Conservation (phyloP, 2,888 invertebrate species). For the Drosophila siamana region DNA sequence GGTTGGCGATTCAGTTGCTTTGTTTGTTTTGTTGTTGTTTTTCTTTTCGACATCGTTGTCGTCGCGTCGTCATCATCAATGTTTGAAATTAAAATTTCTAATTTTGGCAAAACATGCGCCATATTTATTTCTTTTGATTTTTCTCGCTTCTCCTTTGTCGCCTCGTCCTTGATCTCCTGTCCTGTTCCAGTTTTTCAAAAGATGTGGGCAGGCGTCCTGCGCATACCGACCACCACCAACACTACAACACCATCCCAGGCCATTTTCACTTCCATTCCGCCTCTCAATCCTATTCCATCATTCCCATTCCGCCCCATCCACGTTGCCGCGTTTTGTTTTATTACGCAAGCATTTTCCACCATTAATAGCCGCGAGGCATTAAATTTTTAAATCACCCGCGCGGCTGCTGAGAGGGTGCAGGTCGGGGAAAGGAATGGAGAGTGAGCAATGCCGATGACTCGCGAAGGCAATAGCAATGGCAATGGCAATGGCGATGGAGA, state of each 20-base stretch:
- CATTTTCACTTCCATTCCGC: background rate
- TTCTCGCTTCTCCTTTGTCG: conserved; percentile 55
- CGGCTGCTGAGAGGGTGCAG: background rate
- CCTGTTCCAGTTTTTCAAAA: conserved; percentile 34
- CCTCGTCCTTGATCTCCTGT: conserved; percentile 18
- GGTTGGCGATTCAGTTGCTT: background rate
- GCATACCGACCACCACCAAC: conserved; percentile 34
- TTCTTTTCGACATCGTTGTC: conserved; percentile 23
- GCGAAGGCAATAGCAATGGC: conserved; percentile 4
- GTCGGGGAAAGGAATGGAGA: background rate
- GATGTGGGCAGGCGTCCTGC: conserved; percentile 26
- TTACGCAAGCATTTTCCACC: conserved; percentile 80
- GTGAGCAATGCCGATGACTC: background rate
- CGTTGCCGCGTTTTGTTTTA: conserved; percentile 72
- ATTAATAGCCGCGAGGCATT: conserved; percentile 82
- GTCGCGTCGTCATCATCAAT: conserved; percentile 70
- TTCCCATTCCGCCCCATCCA: conserved; percentile 5
- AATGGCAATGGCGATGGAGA: conserved; percentile 22
- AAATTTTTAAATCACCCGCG: conserved; percentile 78
- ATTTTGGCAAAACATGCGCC: conserved; percentile 76
- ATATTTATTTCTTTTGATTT: conserved; percentile 80
- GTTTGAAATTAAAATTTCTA: conserved; percentile 80
- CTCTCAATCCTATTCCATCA: conserved; percentile 2
- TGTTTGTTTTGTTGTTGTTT: too few species aligned
- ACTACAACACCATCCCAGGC: conserved; percentile 6